A percentile compares a stretch with the other conserved stretches of the same genome.
Conservation (phyloP, 2,113 vertebrate species). For the Oncorhynchus masou region DNA sequence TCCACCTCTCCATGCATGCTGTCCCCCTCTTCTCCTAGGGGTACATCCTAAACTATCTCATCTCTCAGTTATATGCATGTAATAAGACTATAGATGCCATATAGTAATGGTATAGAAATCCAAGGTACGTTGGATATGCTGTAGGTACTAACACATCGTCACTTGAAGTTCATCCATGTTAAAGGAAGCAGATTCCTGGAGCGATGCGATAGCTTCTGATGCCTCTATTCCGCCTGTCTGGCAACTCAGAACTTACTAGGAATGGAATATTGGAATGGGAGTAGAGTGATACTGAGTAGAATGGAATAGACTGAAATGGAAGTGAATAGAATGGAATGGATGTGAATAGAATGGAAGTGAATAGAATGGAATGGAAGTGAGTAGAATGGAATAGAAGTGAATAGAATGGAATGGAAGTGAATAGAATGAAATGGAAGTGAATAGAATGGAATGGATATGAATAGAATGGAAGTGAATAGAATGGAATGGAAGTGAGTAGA, state of each 20-base stretch:
- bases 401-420: too few relatives aligned
- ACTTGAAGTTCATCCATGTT: too few relatives aligned
- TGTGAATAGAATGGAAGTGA: neutral
- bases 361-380: too few relatives aligned
- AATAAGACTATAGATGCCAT: neutral
- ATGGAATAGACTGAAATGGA: neutral
- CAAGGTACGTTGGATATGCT: neutral
- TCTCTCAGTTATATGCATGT: neutral
- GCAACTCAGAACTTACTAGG: conserved; percentile 9
- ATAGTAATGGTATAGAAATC: neutral
- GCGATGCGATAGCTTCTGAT: too few relatives aligned
- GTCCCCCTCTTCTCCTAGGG: conserved; percentile 4
- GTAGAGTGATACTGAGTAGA: too few relatives aligned
- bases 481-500: too few relatives aligned
- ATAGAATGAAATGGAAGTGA: too few relatives aligned
- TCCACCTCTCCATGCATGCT: conserved; percentile 31
- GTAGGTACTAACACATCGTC: too few relatives aligned
- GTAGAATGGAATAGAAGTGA: too few relatives aligned
- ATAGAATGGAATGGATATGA: too few relatives aligned
- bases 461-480: too few relatives aligned
- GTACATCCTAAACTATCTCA: neutral
- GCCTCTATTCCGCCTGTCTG: conserved; percentile 9
- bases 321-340: neutral
- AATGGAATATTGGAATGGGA: conserved; percentile 16
- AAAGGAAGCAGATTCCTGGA: too few relatives aligned